These are phyloP conservation scores for Frieseomelitta varia DNA, from an alignment of 1,140 invertebrate species.

Conservation along the genomic window DNA sequence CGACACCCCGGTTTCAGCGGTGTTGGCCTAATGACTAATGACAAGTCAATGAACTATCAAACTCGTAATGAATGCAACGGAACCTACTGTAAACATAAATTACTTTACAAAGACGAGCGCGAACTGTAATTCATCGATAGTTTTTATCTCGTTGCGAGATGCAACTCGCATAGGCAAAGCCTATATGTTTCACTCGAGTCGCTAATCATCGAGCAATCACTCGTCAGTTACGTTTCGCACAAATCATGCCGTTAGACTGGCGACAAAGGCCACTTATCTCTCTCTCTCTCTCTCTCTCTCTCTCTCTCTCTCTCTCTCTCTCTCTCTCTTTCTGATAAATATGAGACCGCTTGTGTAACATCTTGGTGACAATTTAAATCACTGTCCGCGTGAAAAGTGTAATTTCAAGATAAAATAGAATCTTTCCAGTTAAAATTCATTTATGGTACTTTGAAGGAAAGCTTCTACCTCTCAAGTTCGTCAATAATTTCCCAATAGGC, in stretches of 20 bases:
- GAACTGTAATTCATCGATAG: constrained; percentile 31
- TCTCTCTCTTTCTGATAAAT: neutral
- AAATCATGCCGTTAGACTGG: constrained; percentile 11
- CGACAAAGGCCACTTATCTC: constrained; percentile 13
- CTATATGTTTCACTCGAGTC: constrained; percentile 29
- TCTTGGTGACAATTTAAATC: neutral
- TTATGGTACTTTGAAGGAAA: too few relatives aligned
- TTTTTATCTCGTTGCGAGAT: neutral
- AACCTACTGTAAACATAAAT: constrained; percentile 44
- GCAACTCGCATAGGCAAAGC: neutral
- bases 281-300: neutral
- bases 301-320: neutral
- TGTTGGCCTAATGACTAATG: constrained; percentile 18
- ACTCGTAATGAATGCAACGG: constrained; percentile 15
- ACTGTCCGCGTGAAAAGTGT: neutral
- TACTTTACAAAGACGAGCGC: constrained; percentile 27
- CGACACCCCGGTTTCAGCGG: constrained; percentile 1
- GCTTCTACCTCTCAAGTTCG: too few relatives aligned
- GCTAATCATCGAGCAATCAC: constrained; percentile 38
- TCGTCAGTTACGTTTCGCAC: constrained; percentile 36
- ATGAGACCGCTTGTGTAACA: neutral
- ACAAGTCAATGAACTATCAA: constrained; percentile 26
- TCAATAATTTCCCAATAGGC: neutral
- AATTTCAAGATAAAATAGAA: too few relatives aligned
- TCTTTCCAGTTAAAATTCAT: neutral